These are phyloP conservation scores for Uria aalge DNA, from an alignment of 2,113 vertebrate species.

Conservation along the genomic window DNA sequence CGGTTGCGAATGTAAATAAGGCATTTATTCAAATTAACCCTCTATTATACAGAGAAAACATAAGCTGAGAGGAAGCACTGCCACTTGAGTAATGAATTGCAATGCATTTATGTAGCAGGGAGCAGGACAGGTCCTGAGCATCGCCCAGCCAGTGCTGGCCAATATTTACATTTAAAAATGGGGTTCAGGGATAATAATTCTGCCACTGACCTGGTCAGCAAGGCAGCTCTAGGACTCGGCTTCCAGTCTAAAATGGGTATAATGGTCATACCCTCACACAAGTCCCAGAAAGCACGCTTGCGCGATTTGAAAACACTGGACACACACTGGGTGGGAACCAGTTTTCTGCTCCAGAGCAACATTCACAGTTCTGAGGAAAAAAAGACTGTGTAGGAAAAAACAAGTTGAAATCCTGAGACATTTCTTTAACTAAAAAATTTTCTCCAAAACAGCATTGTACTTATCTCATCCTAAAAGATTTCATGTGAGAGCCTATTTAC, in stretches of 20 bases:
- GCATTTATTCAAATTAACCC: conserved; percentile 31
- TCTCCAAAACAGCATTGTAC: background rate
- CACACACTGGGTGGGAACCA: background rate
- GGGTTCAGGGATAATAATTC: background rate
- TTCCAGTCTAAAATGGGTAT: background rate
- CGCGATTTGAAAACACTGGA: background rate
- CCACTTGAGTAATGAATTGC: background rate
- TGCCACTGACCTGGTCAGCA: background rate
- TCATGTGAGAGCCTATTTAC: background rate
- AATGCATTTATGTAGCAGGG: background rate
- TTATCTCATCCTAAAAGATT: background rate
- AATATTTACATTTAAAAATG: background rate
- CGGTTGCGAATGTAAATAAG: conserved; percentile 27
- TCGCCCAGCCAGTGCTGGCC: background rate
- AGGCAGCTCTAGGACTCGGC: rapidly evolving
- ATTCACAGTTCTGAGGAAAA: background rate
- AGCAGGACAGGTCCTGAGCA: background rate
- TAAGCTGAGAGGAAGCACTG: background rate
- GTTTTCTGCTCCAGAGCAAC: background rate
- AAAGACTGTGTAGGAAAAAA: background rate
- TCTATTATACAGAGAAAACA: background rate
- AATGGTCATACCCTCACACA: background rate
- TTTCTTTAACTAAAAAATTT: background rate
- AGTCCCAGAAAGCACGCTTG: background rate
- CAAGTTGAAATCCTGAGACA: background rate